Conservation (phyloP, 2,888 invertebrate genomes). For the Dicyrtoma fusca region DNA sequence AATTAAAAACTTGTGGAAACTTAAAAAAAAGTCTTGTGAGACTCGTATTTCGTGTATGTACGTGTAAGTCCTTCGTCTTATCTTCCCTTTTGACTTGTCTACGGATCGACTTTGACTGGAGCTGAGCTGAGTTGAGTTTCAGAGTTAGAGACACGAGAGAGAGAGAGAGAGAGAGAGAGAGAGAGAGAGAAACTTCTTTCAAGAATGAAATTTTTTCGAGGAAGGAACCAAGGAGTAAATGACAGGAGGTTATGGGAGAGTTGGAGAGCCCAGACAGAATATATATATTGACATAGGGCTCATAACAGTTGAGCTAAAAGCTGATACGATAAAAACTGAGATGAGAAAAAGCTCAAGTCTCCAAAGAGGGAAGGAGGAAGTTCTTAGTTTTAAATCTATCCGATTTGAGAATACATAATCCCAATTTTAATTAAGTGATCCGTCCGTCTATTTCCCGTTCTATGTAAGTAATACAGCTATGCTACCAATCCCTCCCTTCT, state of each 20-base stretch:
- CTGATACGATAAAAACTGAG: background rate
- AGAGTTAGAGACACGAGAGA: background rate
- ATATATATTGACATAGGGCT: background rate
- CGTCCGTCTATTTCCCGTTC: background rate
- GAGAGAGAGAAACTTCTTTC: background rate
- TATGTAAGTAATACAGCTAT: too few relatives aligned
- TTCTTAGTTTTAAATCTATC: constrained; percentile 31
- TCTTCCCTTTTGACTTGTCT: too few relatives aligned
- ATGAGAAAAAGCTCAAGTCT: constrained; percentile 5
- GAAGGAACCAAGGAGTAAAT: background rate
- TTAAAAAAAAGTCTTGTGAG: too few relatives aligned
- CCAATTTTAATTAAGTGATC: constrained; percentile 37
- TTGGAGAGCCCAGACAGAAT: background rate
- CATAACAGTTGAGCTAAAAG: constrained; percentile 10
- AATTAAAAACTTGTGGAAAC: too few relatives aligned
- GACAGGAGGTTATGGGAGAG: background rate
- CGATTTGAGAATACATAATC: constrained; percentile 34
- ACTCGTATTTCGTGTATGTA: too few relatives aligned
- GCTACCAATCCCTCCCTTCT: background rate
- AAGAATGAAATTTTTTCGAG: background rate
- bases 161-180: background rate
- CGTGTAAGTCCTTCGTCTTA: too few relatives aligned
- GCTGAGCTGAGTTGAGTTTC: too few relatives aligned
- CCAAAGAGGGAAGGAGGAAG: background rate
- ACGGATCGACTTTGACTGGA: too few relatives aligned